These are phyloP conservation scores for Pygoscelis adeliae DNA, from an alignment of 2,113 vertebrate genomes.

Conservation along the genomic window DNA sequence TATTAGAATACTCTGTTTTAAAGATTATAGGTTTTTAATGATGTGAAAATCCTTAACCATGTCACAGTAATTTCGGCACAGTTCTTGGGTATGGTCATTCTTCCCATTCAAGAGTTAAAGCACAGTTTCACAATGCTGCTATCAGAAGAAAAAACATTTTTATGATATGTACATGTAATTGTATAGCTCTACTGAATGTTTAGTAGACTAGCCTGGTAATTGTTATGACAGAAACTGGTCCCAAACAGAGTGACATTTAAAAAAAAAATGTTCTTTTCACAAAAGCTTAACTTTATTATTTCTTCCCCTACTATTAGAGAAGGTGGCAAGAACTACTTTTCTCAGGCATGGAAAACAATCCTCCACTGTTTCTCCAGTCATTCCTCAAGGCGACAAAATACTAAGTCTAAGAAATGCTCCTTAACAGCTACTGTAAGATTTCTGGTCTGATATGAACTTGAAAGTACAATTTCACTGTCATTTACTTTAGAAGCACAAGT, in stretches of 20 bases:
- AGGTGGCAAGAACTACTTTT: not conserved
- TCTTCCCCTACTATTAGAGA: not conserved
- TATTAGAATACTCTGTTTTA: not conserved
- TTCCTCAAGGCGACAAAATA: not conserved
- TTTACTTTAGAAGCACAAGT: not conserved
- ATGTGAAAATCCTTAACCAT: not conserved
- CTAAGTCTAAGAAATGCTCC: not conserved
- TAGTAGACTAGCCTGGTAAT: not conserved
- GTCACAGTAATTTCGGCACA: not conserved
- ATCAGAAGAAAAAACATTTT: not conserved
- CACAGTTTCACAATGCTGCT: not conserved
- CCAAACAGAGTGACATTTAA: not conserved
- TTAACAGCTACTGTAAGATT: not conserved
- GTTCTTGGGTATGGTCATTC: not conserved
- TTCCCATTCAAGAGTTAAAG: not conserved
- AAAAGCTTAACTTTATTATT: not conserved
- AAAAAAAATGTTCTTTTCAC: not conserved
- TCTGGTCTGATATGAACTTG: not conserved
- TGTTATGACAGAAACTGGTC: not conserved
- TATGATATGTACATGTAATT: not conserved
- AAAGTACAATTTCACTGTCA: not conserved
- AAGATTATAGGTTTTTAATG: not conserved
- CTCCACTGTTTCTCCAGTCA: not conserved
- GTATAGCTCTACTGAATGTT: not conserved
- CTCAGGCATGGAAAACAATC: not conserved